Base-by-base conservation (phyloP, 1,140 invertebrate species). In the Oscheius sp. region DNA sequence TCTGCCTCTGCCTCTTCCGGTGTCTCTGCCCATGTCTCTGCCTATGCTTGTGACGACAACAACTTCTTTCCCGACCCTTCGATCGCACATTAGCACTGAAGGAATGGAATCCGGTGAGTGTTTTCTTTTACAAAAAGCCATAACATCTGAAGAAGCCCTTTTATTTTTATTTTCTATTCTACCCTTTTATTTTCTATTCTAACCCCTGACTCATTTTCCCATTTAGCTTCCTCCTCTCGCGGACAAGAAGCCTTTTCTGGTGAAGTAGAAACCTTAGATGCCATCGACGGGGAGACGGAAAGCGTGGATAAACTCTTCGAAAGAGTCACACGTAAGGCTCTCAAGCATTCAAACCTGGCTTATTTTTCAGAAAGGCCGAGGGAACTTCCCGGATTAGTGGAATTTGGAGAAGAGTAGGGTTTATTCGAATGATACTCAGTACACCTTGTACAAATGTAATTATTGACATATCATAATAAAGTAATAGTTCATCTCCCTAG, bases 71-170 rank as follows among this genome's bases (percentile, higher is more conserved):
- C 49, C 49, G 7, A 55, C 49, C 28, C 49, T 55, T 26, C 49
- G 49, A 13, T n/a, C 7, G 15, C 7, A 55, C 15, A 55, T 23
- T 23, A 26, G 23, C 15, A 55, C 49, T 20, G 49, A 55, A 55
- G 49, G 49, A 13, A 26, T 7, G 49, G 28, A n/a, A n/a, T n/a
- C n/a, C 23, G 7, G 7, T 13, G 7, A 15, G 15, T 55, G 10
- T 32, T 63, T 63, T 63, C 23, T 32, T 63, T 26, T 32, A 59
- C 55, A 59, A 63, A 32, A 32, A 32, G 61, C 31, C 13, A 31
- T 59, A 23, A 59, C 20, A 31, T 59, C 23, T 59, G 10, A 42
- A n/a, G 38, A 10, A 10, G 10, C n/a, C 10, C 38, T 10, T 10
- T 42, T 42, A n/a, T 42, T 42, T 42, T 42, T n/a, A 42, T n/a